Conservation (phyloP, 2,113 vertebrate genomes). For the Xenus cinereus region DNA sequence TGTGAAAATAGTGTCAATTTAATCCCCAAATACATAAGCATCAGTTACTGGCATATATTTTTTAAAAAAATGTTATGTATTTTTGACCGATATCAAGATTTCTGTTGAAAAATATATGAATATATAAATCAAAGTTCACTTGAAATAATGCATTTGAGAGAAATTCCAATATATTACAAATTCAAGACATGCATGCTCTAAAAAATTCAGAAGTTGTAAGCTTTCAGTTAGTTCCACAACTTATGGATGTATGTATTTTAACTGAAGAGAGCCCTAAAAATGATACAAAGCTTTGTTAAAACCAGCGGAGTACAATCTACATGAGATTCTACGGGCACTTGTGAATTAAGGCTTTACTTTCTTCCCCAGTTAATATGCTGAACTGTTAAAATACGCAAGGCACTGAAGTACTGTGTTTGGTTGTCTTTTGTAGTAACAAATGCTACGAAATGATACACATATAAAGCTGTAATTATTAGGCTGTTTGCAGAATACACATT, state of each 20-base stretch:
- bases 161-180: background rate
- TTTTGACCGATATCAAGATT: background rate
- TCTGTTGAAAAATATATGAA: background rate
- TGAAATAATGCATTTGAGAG: conserved; percentile 8
- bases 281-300: background rate
- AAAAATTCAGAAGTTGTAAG: background rate
- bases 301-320: background rate
- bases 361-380: background rate
- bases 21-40: background rate
- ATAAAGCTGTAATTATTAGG: conserved; percentile 50
- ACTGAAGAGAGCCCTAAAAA: background rate
- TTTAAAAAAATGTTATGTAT: background rate
- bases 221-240: conserved; percentile 1
- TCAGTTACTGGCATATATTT: background rate
- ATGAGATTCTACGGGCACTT: background rate
- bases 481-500: conserved; percentile 39
- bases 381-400: conserved; percentile 51
- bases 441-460: conserved; percentile 38
- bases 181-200: background rate
- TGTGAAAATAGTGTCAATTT: background rate
- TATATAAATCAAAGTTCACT: background rate
- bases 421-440: conserved; percentile 26
- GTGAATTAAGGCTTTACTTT: conserved; percentile 10
- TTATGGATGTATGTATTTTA: background rate
- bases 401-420: conserved; percentile 33